phyloP scores from a whole-genome alignment of 2,113 vertebrate genomes.

The Noctilio leporinus region DNA sequence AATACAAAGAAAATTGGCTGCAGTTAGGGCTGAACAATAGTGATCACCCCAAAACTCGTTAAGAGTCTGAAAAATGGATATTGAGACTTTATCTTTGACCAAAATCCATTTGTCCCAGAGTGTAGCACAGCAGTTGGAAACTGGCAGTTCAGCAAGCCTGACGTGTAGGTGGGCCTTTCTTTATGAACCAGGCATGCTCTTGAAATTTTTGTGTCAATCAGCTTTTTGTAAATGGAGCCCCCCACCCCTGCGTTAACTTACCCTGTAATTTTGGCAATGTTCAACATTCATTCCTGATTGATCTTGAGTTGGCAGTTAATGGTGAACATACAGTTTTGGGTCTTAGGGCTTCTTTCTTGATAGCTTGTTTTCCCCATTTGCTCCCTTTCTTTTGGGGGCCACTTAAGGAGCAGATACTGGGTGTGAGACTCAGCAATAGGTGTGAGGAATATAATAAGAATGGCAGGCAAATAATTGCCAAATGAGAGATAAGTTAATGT shows the following conservation, averaged over 20 bases:
- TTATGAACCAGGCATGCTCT: slow-evolving; percentile 52
- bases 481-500: background rate
- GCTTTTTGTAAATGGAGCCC: slow-evolving; percentile 51
- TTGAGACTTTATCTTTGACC: slow-evolving; percentile 31
- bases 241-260: slow-evolving; percentile 39
- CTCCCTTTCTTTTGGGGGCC: background rate
- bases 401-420: background rate
- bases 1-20: slow-evolving; percentile 51
- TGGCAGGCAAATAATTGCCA: background rate
- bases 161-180: slow-evolving; percentile 46
- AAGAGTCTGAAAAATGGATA: slow-evolving; percentile 25
- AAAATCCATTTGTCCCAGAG: slow-evolving; percentile 46
- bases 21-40: slow-evolving; percentile 36
- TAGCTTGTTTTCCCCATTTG: background rate
- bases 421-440: background rate
- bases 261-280: slow-evolving; percentile 58
- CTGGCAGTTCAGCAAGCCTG: background rate
- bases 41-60: slow-evolving; percentile 42
- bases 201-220: slow-evolving; percentile 55
- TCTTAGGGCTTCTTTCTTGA: background rate
- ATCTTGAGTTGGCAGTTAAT: slow-evolving; percentile 50
- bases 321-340: background rate
- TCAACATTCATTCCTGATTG: slow-evolving; percentile 47
- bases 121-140: background rate
- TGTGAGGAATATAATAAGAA: background rate